These are phyloP conservation scores for Etheostoma spectabile DNA, from an alignment of 2,113 vertebrate species.

Conservation along the genomic window DNA sequence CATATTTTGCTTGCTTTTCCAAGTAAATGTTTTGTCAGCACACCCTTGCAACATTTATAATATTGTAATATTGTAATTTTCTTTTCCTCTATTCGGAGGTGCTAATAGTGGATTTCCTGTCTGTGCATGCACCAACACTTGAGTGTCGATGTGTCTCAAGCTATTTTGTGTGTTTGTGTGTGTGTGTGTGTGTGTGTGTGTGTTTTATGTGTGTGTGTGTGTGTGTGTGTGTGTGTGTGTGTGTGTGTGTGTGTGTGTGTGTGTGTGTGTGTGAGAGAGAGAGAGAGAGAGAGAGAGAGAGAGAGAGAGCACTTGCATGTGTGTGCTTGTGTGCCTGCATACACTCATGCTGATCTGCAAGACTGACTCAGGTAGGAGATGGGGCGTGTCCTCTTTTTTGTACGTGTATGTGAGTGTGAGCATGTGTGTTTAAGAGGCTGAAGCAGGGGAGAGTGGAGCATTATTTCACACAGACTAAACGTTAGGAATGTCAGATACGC, in stretches of 20 bases:
- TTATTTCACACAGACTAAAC: constrained; percentile 61
- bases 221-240: constrained; percentile 13
- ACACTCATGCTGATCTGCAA: constrained; percentile 47
- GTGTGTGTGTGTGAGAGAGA: background rate
- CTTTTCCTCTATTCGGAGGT: background rate
- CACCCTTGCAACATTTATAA: constrained; percentile 62
- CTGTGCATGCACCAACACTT: constrained; percentile 1
- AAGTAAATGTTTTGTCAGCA: constrained; percentile 64
- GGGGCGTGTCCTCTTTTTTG: constrained; percentile 78
- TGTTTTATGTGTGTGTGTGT: constrained; percentile 8
- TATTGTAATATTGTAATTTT: constrained; percentile 3
- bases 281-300: background rate
- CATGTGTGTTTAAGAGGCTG: constrained; percentile 83
- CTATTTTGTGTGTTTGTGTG: constrained; percentile 2
- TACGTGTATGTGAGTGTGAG: constrained; percentile 58
- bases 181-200: constrained; percentile 13
- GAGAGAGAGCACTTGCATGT: constrained; percentile 57
- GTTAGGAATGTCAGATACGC: constrained; percentile 64
- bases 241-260: constrained; percentile 11
- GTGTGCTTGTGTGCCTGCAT: constrained; percentile 49
- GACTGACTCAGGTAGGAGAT: constrained; percentile 86
- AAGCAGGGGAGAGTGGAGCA: constrained; percentile 37
- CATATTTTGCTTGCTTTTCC: background rate
- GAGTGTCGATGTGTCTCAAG: background rate
- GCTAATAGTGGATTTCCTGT: constrained; percentile 16